A percentile compares a stretch with the other conserved stretches of the same genome.
Evolutionary conservation across 1,140 invertebrate species (phyloP).

Genomic region (Polypedilum vanderplanki): DNA sequence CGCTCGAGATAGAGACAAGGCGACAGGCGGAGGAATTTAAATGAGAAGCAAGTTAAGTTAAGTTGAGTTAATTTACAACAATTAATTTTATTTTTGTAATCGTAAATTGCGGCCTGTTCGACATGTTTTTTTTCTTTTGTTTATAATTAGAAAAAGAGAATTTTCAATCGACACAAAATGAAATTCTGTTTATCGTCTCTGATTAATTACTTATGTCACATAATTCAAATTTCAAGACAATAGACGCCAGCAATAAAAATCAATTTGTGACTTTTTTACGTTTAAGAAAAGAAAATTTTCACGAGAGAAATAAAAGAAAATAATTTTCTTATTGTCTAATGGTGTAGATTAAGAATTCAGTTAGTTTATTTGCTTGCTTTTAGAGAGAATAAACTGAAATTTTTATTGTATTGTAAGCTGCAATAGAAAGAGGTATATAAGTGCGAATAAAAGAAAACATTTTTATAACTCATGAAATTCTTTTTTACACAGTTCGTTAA

Average conservation of each 20-base stretch:
- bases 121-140: no score
- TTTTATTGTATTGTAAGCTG: not conserved
- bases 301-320: not conserved
- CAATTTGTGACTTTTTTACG: not conserved
- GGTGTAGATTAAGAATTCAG: not conserved
- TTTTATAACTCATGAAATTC: conserved; percentile 19
- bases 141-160: no score
- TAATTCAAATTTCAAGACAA: conserved; percentile 21
- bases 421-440: conserved; percentile 5
- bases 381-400: no score
- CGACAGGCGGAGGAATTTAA: not conserved
- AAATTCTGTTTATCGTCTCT: not conserved
- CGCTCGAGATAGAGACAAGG: not conserved
- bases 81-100: not conserved
- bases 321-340: not conserved
- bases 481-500: conserved; percentile 13
- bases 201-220: conserved; percentile 18
- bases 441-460: conserved; percentile 4
- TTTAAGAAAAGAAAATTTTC: conserved; percentile 1
- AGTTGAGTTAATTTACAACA: not conserved
- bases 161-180: no score
- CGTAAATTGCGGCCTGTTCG: no score
- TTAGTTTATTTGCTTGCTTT: no score
- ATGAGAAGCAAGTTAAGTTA: not conserved
- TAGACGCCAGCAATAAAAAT: conserved; percentile 27